Evolutionary conservation across 2,797 vertebrate genomes (phyloP).

Genomic region (Thunnus albacares): DNA sequence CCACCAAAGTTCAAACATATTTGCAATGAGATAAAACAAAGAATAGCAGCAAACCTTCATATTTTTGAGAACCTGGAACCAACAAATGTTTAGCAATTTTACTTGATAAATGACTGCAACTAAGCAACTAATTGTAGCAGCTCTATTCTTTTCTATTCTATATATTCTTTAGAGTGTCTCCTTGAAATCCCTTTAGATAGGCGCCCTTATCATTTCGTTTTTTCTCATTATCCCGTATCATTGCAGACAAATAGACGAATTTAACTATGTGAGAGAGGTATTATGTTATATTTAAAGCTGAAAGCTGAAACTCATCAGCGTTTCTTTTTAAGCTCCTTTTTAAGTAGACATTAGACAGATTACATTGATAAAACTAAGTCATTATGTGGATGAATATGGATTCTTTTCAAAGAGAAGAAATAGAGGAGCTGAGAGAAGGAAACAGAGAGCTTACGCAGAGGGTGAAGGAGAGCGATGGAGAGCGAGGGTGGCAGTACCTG

Average conservation of each 20-base stretch:
- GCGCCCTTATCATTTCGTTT: background rate
- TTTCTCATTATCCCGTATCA: background rate
- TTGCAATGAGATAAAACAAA: background rate
- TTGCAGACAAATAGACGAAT: slow-evolving; percentile 3
- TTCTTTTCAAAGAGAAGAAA: slow-evolving; percentile 5
- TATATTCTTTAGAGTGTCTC: background rate
- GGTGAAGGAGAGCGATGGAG: slow-evolving; percentile 21
- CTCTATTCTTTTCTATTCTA: background rate
- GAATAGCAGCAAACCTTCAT: background rate
- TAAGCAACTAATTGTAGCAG: background rate
- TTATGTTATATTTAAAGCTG: background rate
- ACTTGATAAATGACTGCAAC: background rate
- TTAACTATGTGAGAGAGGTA: background rate
- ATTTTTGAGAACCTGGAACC: background rate
- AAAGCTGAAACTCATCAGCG: background rate
- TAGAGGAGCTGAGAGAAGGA: slow-evolving; percentile 7
- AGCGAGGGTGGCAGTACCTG: slow-evolving; percentile 33
- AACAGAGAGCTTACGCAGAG: background rate
- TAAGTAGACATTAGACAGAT: background rate
- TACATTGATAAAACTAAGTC: background rate
- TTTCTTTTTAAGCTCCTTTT: background rate
- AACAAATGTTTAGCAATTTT: background rate
- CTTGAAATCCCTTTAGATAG: background rate
- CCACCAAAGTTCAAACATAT: background rate
- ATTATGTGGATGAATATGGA: slow-evolving; percentile 3